phyloP scores from a whole-genome alignment of 2,113 vertebrate genomes.

The Ciconia boyciana region DNA sequence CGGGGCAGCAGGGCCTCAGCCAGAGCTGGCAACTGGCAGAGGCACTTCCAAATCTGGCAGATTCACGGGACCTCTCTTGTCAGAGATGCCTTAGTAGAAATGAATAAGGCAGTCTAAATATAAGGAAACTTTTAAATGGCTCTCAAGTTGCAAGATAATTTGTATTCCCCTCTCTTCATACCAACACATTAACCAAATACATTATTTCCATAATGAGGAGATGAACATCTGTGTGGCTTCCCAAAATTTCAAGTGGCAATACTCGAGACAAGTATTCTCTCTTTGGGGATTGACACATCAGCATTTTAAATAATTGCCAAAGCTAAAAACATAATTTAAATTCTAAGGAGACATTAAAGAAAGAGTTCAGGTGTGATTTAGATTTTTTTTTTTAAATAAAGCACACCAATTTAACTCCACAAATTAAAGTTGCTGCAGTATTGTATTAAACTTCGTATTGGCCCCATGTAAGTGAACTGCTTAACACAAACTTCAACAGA shows the following conservation, averaged over 20 bases:
- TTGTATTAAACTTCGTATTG: neutral
- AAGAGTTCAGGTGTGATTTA: conserved; percentile 25
- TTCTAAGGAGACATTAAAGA: neutral
- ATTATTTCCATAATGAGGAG: conserved; percentile 68
- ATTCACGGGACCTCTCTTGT: rapidly evolving
- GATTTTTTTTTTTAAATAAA: neutral
- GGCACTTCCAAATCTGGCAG: neutral
- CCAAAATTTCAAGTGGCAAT: conserved; percentile 65
- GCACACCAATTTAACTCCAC: neutral
- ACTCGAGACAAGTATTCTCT: conserved; percentile 60
- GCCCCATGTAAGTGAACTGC: neutral
- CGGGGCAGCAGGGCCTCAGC: rapidly evolving
- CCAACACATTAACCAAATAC: conserved; percentile 64
- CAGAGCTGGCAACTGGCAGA: neutral
- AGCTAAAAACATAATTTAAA: conserved; percentile 23
- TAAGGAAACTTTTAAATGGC: conserved; percentile 14
- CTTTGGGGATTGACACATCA: conserved; percentile 36
- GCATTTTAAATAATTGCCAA: conserved; percentile 34
- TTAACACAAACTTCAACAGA: neutral
- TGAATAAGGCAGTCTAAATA: neutral
- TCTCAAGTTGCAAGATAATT: conserved; percentile 55
- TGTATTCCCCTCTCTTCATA: conserved; percentile 51
- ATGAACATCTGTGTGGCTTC: conserved; percentile 66
- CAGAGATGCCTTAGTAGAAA: neutral
- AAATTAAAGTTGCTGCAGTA: neutral